These are phyloP conservation scores for Chaetodon trifascialis DNA, from an alignment of 2,113 vertebrate species.

Conservation along the genomic window DNA sequence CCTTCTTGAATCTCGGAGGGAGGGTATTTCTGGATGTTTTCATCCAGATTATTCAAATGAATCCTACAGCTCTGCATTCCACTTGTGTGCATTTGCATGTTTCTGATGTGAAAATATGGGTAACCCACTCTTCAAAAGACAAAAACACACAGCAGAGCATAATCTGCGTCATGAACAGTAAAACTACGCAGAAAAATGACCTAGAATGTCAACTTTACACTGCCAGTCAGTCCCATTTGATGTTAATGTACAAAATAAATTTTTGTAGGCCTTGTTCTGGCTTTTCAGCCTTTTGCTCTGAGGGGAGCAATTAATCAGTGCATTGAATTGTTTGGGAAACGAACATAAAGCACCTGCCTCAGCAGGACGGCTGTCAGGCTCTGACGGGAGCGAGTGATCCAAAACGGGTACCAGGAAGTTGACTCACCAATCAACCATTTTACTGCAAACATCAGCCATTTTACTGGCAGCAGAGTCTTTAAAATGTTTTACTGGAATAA, in stretches of 20 bases:
- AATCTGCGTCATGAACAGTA: slow-evolving; percentile 13
- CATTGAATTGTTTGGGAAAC: slow-evolving; percentile 74
- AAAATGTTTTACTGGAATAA: slow-evolving; percentile 13
- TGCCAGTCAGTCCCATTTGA: slow-evolving; percentile 19
- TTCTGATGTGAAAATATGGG: slow-evolving; percentile 52
- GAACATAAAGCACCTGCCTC: slow-evolving; percentile 76
- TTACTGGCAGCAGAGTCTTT: slow-evolving; percentile 34
- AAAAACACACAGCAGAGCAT: not conserved
- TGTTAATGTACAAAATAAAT: slow-evolving; percentile 59
- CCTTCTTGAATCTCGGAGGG: slow-evolving; percentile 47
- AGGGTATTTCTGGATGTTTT: slow-evolving; percentile 49
- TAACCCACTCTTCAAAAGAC: slow-evolving; percentile 39
- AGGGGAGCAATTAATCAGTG: slow-evolving; percentile 77
- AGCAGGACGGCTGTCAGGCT: slow-evolving; percentile 64
- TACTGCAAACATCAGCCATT: slow-evolving; percentile 57
- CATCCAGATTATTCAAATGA: slow-evolving; percentile 67
- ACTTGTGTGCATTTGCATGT: slow-evolving; percentile 60
- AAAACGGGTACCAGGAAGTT: slow-evolving; percentile 49
- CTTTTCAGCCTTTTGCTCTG: slow-evolving; percentile 54
- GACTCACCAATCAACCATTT: slow-evolving; percentile 59
- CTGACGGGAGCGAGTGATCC: slow-evolving; percentile 61
- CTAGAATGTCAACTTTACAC: slow-evolving; percentile 4
- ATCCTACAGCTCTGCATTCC: slow-evolving; percentile 14
- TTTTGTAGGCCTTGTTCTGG: slow-evolving; percentile 41
- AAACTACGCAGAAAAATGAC: not conserved